Base-by-base conservation (phyloP, 2,113 vertebrate genomes). In the Pituophis catenifer region DNA sequence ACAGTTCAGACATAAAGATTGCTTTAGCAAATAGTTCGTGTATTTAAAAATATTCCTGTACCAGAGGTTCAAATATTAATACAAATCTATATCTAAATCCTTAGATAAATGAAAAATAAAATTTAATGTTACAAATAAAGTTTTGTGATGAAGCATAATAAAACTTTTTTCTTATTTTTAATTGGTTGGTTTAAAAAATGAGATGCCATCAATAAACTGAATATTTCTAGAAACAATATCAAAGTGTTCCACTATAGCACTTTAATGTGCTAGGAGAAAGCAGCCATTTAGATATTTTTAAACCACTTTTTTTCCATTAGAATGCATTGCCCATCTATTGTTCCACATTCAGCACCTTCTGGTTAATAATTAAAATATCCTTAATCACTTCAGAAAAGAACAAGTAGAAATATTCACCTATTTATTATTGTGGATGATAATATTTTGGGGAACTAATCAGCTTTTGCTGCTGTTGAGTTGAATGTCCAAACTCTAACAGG, bases 281-380 rank as follows among this genome's bases (percentile, higher is more conserved):
- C 59, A 90, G 59, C 50, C 17, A 33, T 70, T 52, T 52, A 70
- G 26, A 13, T 48, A 50, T 50, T 62, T 65, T 65, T 90, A 65
- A 90, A 52, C 48, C 89, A 70, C 89, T 70, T 90, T 90, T 59
- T 59, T 90, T 17, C 89, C 58, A 50, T 90, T 90, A 90, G 8
- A 65, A 62, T 65, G 8, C 65, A 44, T 65, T 29, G 15, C 26
- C 50, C 13, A 50, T 90, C 89, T 48, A 65, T 90, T 90, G 52
- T 65, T 52, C 44, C 58, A 90, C 44, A 3, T 90, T 38, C 24
- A 62, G 38, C 57, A 90, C 38, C 57, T 57, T 52, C 58, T 90
- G 89, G 19, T 90, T 65, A 65, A 90, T 62, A 90, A 65, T 90
- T 50, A 59, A 65, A n/a, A 26, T 44, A 38, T 50, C 13, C 50